Percentiles rank a stretch among this genome's conserved stretches.
These are phyloP conservation scores for Polymixis lichenea DNA, from an alignment of 2,888 invertebrate species.

Conservation along the genomic window DNA sequence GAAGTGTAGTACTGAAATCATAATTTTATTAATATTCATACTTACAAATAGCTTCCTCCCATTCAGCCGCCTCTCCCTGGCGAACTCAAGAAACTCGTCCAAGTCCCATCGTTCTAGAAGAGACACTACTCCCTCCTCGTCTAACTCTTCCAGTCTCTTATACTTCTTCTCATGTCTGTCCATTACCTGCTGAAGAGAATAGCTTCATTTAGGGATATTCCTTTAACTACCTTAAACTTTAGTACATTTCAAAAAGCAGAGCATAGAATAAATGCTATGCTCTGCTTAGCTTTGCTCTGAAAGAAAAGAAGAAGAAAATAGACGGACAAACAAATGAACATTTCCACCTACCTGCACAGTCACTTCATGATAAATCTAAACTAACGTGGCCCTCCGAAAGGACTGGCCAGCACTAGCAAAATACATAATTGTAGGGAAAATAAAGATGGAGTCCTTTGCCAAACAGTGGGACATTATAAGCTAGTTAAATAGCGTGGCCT, in stretches of 20 bases:
- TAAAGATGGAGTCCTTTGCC: no score
- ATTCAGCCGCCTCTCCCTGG: conserved; percentile 76
- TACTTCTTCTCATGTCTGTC: conserved; percentile 61
- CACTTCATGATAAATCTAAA: conserved; percentile 66
- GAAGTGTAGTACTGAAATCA: neutral
- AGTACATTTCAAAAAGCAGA: neutral
- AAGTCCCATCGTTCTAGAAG: conserved; percentile 76
- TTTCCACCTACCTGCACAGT: conserved; percentile 38
- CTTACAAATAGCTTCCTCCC: conserved; percentile 82
- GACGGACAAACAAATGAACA: conserved; percentile 12
- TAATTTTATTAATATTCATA: neutral
- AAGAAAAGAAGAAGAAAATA: neutral
- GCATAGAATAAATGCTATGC: no score
- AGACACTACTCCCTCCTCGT: conserved; percentile 72
- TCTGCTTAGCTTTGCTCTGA: no score
- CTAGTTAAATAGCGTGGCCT: no score
- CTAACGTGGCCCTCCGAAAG: conserved; percentile 36
- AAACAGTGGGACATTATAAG: no score
- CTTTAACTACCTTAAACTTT: neutral
- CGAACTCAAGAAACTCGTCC: conserved; percentile 79
- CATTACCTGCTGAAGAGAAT: conserved; percentile 58
- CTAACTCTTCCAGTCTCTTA: conserved; percentile 74
- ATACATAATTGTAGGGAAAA: no score
- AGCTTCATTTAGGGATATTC: neutral
- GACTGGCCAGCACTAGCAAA: no score